Evolutionary conservation across 1,140 invertebrate species (phyloP).

Genomic region (Orius insidiosus): DNA sequence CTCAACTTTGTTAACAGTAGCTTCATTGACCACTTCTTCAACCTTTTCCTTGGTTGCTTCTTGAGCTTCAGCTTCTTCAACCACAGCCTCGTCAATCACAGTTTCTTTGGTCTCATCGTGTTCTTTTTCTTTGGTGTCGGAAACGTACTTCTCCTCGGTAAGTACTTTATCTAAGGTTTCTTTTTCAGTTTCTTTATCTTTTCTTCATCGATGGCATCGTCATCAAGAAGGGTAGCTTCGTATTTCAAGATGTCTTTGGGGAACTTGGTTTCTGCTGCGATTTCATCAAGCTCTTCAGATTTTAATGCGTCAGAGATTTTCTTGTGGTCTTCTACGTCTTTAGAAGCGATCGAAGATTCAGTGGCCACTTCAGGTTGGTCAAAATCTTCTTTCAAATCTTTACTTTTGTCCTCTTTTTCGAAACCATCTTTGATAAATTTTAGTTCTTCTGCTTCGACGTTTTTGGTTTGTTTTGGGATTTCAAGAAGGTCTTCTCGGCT

Average conservation of each 20-base stretch:
- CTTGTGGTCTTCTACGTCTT: slow-evolving; percentile 19
- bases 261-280: slow-evolving; percentile 1
- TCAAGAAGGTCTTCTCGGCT: slow-evolving; percentile 17
- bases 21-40: not conserved
- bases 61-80: slow-evolving; percentile 8
- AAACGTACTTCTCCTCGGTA: no score
- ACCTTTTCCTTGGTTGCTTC: no score
- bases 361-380: slow-evolving; percentile 6
- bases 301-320: slow-evolving; percentile 14
- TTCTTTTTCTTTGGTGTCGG: no score
- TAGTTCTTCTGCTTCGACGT: slow-evolving; percentile 22
- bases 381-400: slow-evolving; percentile 21
- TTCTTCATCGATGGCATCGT: slow-evolving; percentile 18
- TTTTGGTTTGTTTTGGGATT: slow-evolving; percentile 12
- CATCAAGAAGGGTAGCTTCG: slow-evolving; percentile 15
- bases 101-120: slow-evolving; percentile 2
- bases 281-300: no score
- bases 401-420: slow-evolving; percentile 18
- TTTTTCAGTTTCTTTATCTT: slow-evolving; percentile 19
- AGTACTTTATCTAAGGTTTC: not conserved
- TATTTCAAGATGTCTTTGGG: slow-evolving; percentile 4
- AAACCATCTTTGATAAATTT: slow-evolving; percentile 16
- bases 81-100: no score
- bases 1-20: no score
- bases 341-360: slow-evolving; percentile 1